Evolutionary conservation across 2,113 vertebrate genomes (phyloP).

Genomic region (Dicrurus megarhynchus): DNA sequence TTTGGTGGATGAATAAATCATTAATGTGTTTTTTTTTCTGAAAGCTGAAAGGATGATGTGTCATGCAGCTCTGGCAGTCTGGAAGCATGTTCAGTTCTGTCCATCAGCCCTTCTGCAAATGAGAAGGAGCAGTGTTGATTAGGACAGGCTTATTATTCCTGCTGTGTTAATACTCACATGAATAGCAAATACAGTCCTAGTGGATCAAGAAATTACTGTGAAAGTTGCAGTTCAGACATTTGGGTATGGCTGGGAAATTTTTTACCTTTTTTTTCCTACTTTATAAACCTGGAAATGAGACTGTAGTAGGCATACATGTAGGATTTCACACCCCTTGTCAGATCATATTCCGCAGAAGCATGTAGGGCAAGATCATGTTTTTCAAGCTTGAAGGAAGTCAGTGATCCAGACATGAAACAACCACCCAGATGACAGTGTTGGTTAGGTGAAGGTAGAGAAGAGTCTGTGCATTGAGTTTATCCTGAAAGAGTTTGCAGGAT

Average conservation of each 20-base stretch:
- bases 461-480: not conserved
- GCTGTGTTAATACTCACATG: not conserved
- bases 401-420: not conserved
- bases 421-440: not conserved
- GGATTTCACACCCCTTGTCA: rapidly evolving
- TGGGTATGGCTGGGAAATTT: not conserved
- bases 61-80: not conserved
- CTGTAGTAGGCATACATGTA: not conserved
- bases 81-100: not conserved
- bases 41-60: not conserved
- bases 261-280: not conserved
- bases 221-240: not conserved
- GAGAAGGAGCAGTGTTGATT: not conserved
- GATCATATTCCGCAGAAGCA: not conserved
- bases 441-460: not conserved
- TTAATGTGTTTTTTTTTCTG: not conserved
- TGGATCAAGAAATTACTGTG: not conserved
- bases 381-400: not conserved
- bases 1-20: not conserved
- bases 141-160: not conserved
- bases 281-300: not conserved
- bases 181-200: not conserved
- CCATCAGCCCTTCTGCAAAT: not conserved
- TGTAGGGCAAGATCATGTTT: not conserved
- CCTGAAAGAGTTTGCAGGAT: not conserved